Base-by-base conservation (phyloP, 1,140 invertebrate species). In the Adoxophyes honmai region DNA sequence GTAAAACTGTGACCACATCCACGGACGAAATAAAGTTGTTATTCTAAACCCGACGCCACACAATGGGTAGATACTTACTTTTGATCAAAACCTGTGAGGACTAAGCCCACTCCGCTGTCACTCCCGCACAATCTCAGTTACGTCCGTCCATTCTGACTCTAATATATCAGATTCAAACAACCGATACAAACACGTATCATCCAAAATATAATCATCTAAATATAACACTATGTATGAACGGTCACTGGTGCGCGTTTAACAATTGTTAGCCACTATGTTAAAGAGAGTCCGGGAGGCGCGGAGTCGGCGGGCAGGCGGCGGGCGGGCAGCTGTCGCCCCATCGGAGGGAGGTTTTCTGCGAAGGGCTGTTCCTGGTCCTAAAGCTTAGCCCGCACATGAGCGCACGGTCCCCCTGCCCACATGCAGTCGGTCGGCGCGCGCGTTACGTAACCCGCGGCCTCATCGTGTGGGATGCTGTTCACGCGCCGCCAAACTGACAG, bases 291-390 rank as follows among this genome's bases (percentile, higher is more conserved):
- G 13, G 28, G 8, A 13, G 9, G 0, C 37, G 21, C 7, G 55
- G 2, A 18, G 10, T 6, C 4, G 14, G 33, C 18, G 53, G 64
- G 58, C 64, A 52, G 61, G 55, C 75, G 77, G 90, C 94, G 95
- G 90, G 68, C 66, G 60, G 77, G 90, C 96, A 97, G 91, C 95
- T 96, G 90, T 97, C 96, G 83, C 96, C 96, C 96, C 96, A 97
- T 90, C 96, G 94, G 70, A 97, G 93, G 86, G 95, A 96, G 89
- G 96, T 97, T 92, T 97, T 97, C 91, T 97, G 96, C 89, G 95
- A 97, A 91, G 96, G 96, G 92, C 95, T 96, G 91, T 97, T 97
- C 90, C 95, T 94, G 86, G 96, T 97, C 92, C 93, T 97, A 94
- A 97, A 97, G 90, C 93, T 95, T 94, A 96, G 92, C 91, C 95